Evolutionary conservation across 2,113 vertebrate genomes (phyloP).

Genomic region (Calidris pugnax): DNA sequence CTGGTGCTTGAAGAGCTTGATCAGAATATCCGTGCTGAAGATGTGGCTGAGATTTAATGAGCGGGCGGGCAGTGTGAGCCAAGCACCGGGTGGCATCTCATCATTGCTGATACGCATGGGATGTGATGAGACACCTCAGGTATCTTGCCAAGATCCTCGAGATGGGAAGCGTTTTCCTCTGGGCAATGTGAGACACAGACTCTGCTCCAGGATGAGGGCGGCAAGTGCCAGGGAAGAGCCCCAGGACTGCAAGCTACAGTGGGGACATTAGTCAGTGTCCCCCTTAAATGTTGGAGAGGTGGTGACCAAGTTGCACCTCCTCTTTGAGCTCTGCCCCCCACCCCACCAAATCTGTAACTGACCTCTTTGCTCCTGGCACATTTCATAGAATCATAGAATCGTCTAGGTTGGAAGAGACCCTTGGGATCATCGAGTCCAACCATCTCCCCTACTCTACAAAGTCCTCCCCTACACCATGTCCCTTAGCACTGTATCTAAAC

Average conservation of each 20-base stretch:
- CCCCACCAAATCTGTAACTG: neutral
- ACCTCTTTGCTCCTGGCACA: fast-evolving
- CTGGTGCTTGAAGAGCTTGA: neutral
- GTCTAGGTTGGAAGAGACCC: too few relatives aligned
- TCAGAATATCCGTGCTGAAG: neutral
- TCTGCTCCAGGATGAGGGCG: neutral
- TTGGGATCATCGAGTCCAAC: too few relatives aligned
- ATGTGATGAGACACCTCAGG: neutral
- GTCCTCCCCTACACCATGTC: too few relatives aligned
- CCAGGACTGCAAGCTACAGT: neutral
- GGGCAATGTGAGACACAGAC: neutral
- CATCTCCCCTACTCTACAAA: too few relatives aligned
- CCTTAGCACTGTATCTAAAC: too few relatives aligned
- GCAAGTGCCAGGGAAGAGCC: neutral
- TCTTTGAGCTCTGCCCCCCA: neutral
- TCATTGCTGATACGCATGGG: fast-evolving
- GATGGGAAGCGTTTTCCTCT: neutral
- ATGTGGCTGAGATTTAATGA: neutral
- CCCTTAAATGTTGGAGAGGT: fast-evolving
- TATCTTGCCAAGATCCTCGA: neutral
- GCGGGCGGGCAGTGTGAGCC: fast-evolving
- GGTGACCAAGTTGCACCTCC: neutral
- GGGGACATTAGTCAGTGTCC: neutral
- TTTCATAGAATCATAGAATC: too few relatives aligned
- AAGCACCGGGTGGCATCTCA: neutral